A percentile compares a stretch with the other conserved stretches of the same genome.
Evolutionary conservation across 2,113 vertebrate species (phyloP).

Genomic region (Serinus canaria): DNA sequence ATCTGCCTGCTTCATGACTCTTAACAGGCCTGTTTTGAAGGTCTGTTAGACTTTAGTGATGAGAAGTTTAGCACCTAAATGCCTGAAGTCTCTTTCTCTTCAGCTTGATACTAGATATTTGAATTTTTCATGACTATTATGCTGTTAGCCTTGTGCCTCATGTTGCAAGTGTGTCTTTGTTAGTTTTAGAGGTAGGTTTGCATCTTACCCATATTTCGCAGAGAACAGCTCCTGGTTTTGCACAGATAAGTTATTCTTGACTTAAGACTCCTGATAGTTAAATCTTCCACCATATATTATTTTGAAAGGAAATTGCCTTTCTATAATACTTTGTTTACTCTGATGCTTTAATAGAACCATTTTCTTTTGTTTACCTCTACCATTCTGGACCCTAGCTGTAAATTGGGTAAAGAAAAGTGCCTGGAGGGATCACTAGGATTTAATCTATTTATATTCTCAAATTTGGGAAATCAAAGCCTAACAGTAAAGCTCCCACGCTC

Average conservation of each 20-base stretch:
- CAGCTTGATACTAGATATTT: not conserved
- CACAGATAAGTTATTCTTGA: not conserved
- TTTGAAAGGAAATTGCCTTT: not conserved
- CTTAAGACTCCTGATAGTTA: not conserved
- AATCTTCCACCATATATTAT: not conserved
- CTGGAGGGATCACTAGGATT: not conserved
- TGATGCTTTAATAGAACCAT: not conserved
- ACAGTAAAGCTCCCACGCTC: not conserved
- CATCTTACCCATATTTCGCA: not conserved
- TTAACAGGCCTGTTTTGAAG: not conserved
- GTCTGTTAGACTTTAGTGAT: not conserved
- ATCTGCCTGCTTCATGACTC: not conserved
- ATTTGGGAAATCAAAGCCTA: not conserved
- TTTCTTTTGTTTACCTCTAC: not conserved
- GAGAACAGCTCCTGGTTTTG: not conserved
- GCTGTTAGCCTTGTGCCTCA: not conserved
- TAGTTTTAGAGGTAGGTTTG: not conserved
- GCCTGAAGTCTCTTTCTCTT: not conserved
- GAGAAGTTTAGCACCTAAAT: not conserved
- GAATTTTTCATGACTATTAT: not conserved
- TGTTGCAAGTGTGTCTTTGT: not conserved
- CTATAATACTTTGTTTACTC: not conserved
- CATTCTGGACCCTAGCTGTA: not conserved
- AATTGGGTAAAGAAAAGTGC: not conserved
- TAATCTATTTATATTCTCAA: slow-evolving; percentile 3